phyloP scores from a whole-genome alignment of 2,113 vertebrate species.

The Centropristis striata region DNA sequence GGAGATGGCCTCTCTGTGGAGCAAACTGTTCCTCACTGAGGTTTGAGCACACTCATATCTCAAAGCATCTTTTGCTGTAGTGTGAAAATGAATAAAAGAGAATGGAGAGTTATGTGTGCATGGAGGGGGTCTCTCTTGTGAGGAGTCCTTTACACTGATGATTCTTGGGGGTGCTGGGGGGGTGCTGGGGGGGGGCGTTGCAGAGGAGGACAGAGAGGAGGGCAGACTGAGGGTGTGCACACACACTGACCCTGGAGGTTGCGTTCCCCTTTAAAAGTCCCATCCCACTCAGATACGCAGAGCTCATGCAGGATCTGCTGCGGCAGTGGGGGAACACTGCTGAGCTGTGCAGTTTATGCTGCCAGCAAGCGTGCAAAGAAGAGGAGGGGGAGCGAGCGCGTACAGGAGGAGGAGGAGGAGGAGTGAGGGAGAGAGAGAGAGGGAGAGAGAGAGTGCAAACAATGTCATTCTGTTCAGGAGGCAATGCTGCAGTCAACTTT shows the following conservation, averaged over 20 bases:
- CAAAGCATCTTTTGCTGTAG: conserved; percentile 66
- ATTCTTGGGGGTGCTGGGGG: conserved; percentile 46
- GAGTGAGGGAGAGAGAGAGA: conserved; percentile 39
- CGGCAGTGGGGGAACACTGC: conserved; percentile 90
- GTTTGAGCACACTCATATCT: conserved; percentile 58
- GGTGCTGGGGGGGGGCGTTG: conserved; percentile 44
- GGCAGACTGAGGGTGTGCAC: conserved; percentile 65
- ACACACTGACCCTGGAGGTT: conserved; percentile 85
- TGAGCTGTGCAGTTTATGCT: conserved; percentile 92
- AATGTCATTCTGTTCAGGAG: conserved; percentile 92
- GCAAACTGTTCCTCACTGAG: conserved; percentile 53
- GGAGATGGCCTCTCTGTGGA: conserved; percentile 41
- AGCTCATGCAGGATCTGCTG: conserved; percentile 91
- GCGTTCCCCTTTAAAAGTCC: conserved; percentile 92
- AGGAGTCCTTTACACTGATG: conserved; percentile 72
- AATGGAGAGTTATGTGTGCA: conserved; percentile 53
- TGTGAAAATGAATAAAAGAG: conserved; percentile 69
- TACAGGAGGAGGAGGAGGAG: conserved; percentile 74
- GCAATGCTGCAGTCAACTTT: conserved; percentile 90
- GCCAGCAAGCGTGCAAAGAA: conserved; percentile 85
- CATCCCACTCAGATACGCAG: conserved; percentile 89
- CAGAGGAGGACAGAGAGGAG: conserved; percentile 61
- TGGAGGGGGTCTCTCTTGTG: conserved; percentile 60
- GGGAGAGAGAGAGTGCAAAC: conserved; percentile 84
- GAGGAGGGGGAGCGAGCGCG: conserved; percentile 79